Evolutionary conservation across 2,113 vertebrate genomes (phyloP), one percentile per base, ranked within the genome.

Genomic region (Zosterops japonicus): DNA sequence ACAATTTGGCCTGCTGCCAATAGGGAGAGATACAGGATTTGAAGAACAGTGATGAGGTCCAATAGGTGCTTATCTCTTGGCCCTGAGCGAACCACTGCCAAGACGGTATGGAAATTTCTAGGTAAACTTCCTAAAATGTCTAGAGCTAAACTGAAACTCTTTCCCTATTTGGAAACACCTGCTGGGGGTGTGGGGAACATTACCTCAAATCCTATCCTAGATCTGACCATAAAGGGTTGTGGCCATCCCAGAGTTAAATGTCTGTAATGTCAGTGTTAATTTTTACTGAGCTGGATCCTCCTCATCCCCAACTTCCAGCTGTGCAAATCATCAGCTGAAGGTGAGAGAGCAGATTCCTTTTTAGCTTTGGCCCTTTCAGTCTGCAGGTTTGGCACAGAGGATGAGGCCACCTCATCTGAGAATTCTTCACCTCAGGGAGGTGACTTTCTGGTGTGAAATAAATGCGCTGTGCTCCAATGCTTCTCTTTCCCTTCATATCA

Each of bases 201-300:
- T 47, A 23, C 22, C 22, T 12, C 47, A 47, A 47, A 47, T 23
- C 15, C 42, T 22, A 1, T 22, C 9, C 47, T 68, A 22, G 6
- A 22, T 42, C 29, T 47, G 41, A 20, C 53, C 55, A 5, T 15
- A 63, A 75, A 46, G 6, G 29, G 23, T 24, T 36, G 12, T 61
- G 25, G 13, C 46, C 36, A 55, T 1, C 22, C 56, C 76, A 35
- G 21, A 57, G 6, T 11, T 72, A 59, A 83, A 77, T 12, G 4
- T 60, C n/a, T 60, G 2, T 3, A 27, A 19, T 8, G 11, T 20
- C 1, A 2, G 3, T 8, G 12, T 42, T 7, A 22, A 6, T 24
- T n/a, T 56, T 80, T 22, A 57, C 11, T 19, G 59, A 87, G 77
- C 18, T 90, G n/a, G 8, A 39, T 70, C 31, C 9, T n/a, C 11